Percentiles rank a stretch among this genome's conserved stretches.
Evolutionary conservation across 2,797 vertebrate genomes (phyloP).

Genomic region (Chanos chanos): DNA sequence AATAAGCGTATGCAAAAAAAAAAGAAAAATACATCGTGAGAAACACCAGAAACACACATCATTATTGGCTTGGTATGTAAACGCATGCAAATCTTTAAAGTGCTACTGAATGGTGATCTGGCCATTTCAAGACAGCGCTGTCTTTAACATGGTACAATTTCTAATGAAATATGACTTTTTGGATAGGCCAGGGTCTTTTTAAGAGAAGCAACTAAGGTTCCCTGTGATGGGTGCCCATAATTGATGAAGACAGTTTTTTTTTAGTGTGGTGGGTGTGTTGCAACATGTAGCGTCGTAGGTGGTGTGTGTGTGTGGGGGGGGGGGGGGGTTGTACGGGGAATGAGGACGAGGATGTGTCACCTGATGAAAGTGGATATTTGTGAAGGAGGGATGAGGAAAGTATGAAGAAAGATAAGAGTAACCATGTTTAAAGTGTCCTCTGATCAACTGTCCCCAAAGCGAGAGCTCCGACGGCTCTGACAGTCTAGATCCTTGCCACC

Average conservation of each 20-base stretch:
- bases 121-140: constrained; percentile 34
- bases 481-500: too few species aligned
- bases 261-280: constrained; percentile 1
- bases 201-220: constrained; percentile 17
- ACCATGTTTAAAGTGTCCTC: constrained; percentile 72
- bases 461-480: constrained; percentile 69
- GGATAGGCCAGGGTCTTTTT: constrained; percentile 42
- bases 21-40: too few species aligned
- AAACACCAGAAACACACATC: too few species aligned
- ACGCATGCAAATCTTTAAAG: constrained; percentile 52
- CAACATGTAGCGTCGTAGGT: too few species aligned
- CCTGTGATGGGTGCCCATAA: constrained; percentile 54
- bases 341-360: constrained; percentile 58
- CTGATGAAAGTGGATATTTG: constrained; percentile 71
- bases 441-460: constrained; percentile 71
- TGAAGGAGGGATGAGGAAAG: constrained; percentile 62
- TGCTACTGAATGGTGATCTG: constrained; percentile 48
- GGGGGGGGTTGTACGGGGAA: not conserved
- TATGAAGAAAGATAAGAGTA: constrained; percentile 70
- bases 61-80: too few species aligned
- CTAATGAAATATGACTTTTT: constrained; percentile 67
- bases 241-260: constrained; percentile 61
- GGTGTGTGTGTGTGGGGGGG: constrained; percentile 1
- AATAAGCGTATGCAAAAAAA: too few species aligned
- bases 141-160: constrained; percentile 26